A percentile compares a stretch with the other conserved stretches of the same genome.
These are phyloP conservation scores for Campoplex nolae DNA, from an alignment of 2,888 invertebrate genomes.

Conservation along the genomic window DNA sequence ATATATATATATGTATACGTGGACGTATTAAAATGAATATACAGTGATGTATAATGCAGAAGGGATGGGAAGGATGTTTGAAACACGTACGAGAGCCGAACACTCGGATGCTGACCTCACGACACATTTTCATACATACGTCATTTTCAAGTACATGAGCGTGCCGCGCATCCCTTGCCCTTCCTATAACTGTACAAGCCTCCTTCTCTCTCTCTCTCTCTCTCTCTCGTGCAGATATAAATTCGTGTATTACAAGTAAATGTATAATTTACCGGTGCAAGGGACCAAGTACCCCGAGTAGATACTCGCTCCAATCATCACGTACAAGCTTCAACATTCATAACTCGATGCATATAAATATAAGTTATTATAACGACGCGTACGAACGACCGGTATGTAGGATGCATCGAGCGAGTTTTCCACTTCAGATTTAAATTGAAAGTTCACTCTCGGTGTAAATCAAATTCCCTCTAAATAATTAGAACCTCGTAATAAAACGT, in stretches of 20 bases:
- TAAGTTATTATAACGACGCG: not conserved
- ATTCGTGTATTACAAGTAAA: conserved; percentile 28
- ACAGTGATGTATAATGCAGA: conserved; percentile 10
- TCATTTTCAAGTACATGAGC: conserved; percentile 30
- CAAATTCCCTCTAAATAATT: too few relatives aligned
- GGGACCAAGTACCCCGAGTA: conserved; percentile 52
- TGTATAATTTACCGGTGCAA: conserved; percentile 58
- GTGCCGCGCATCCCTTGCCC: conserved; percentile 12
- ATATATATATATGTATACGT: not conserved
- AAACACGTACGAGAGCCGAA: conserved; percentile 29
- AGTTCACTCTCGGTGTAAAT: not conserved
- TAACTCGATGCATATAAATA: not conserved
- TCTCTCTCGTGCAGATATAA: not conserved
- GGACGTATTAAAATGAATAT: conserved; percentile 8
- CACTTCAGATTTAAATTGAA: not conserved
- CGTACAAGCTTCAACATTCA: conserved; percentile 5
- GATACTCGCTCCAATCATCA: conserved; percentile 49
- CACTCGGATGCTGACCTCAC: conserved; percentile 45
- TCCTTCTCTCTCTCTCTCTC: too few relatives aligned
- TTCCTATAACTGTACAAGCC: not conserved
- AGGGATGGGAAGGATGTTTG: not conserved
- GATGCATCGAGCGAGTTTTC: not conserved
- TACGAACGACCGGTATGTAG: not conserved
- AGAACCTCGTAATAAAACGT: too few relatives aligned
- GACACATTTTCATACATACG: conserved; percentile 32